Evolutionary conservation across 2,888 invertebrate species (phyloP), one percentile per base, ranked within the genome.

Genomic region (Oxyteleia sp.): DNA sequence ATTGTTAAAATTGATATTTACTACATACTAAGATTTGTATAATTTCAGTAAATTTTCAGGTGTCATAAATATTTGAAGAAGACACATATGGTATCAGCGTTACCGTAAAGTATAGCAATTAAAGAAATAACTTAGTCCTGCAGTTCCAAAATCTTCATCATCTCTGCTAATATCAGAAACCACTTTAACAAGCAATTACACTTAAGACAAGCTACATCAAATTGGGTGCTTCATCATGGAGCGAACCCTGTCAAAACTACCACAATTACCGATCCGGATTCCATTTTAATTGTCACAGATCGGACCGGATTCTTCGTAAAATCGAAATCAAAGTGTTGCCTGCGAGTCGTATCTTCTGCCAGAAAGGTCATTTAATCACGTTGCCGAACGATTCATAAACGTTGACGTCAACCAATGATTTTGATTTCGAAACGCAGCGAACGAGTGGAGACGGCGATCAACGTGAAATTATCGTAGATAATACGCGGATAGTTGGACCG

Each of bases 401-500:
- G 69, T 71, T 59, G 66, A 64, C 57, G 66, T 75, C 57, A 55
- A 76, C 43, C 68, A 59, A 68, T 79, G 71, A 68, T 64, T 69
- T 78, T 18, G 78, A 69, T 78, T 78, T 78, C 43, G 53, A 63
- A 79, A 79, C 26, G 47, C 43, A 38, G 16, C 29, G 26, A 57
- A 57, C 26, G 13, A 53, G 15, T 20, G 53, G 15, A 29, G 51
- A 61, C 38, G 79, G 71, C 47, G 69, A 79, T 79, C 84, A 88
- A 89, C 87, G 85, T 90, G 72, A 87, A 89, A 91, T 92, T 91
- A 91, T 90, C 89, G 87, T 87, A 86, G 89, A 89, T 89, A 90
- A 90, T 89, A 89, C 86, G 87, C 85, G 89, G 88, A 90, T 90
- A 91, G 91, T 91, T 91, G 89, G 88, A 87, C 88, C 86, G 86